phyloP scores from a whole-genome alignment of 1,140 invertebrate species.

The Colletes gigas region DNA sequence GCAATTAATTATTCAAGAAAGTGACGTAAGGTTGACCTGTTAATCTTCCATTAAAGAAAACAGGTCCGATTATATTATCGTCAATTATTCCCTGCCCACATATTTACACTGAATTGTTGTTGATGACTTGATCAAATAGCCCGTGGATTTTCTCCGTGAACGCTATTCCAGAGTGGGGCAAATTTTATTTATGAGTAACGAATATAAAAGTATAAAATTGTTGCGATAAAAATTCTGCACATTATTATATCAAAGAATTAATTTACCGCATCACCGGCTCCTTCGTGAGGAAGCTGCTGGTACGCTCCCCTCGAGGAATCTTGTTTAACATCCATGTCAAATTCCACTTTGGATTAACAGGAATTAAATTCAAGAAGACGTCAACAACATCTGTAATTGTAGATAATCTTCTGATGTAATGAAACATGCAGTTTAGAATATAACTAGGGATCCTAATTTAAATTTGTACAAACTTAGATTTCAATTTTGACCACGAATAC shows the following conservation, averaged over 20 bases:
- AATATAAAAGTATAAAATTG: too few species aligned
- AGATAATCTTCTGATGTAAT: neutral
- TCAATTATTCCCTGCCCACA: too few species aligned
- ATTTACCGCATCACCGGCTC: slow-evolving; percentile 14
- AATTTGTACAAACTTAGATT: neutral
- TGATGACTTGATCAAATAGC: too few species aligned
- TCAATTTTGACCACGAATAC: neutral
- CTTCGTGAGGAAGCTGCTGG: neutral
- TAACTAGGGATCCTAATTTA: neutral
- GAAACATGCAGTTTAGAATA: neutral
- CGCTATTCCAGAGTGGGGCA: too few species aligned
- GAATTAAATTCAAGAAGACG: neutral
- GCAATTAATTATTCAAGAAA: too few species aligned
- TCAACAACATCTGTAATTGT: neutral
- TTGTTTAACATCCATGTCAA: slow-evolving; percentile 8
- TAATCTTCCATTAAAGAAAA: too few species aligned
- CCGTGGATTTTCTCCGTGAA: too few species aligned
- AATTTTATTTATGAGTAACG: too few species aligned
- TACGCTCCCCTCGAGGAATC: too few species aligned
- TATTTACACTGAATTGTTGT: too few species aligned
- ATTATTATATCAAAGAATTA: neutral
- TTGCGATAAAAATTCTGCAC: neutral
- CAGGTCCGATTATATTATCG: too few species aligned
- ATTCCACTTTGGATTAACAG: neutral
- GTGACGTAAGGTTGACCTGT: too few species aligned